phyloP scores from a whole-genome alignment of 2,888 invertebrate genomes.

The Deilephila porcellus region DNA sequence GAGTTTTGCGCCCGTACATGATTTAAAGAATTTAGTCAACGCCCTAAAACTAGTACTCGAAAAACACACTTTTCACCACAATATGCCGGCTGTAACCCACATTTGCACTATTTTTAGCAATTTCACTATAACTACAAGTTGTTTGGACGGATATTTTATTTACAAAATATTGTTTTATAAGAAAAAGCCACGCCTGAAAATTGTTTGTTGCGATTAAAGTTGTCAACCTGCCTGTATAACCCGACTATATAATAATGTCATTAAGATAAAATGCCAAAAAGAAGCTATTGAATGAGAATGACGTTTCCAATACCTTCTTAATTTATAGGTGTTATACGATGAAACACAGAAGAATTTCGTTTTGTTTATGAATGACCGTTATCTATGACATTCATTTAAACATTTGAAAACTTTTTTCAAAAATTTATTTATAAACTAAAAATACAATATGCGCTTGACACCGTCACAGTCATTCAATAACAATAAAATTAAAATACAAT shows the following conservation, averaged over 20 bases:
- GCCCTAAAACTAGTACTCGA: slow-evolving; percentile 42
- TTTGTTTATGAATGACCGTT: slow-evolving; percentile 7
- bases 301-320: background rate
- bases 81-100: background rate
- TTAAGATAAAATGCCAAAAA: background rate
- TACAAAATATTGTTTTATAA: slow-evolving; percentile 42
- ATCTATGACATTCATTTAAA: slow-evolving; percentile 6
- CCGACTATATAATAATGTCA: background rate
- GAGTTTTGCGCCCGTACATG: slow-evolving; percentile 91
- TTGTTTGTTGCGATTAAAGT: slow-evolving; percentile 47
- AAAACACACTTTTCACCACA: slow-evolving; percentile 31
- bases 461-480: background rate
- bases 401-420: slow-evolving; percentile 29
- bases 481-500: background rate
- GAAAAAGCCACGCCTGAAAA: slow-evolving; percentile 61
- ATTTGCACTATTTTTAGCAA: slow-evolving; percentile 5
- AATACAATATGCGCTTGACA: background rate
- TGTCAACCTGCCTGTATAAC: slow-evolving; percentile 38
- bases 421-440: background rate
- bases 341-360: slow-evolving; percentile 20
- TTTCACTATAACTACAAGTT: background rate
- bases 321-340: background rate
- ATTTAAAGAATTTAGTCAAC: slow-evolving; percentile 42
- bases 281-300: background rate
- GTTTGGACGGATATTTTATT: slow-evolving; percentile 40